These are phyloP conservation scores for Cistogaster globosa DNA, from an alignment of 2,888 invertebrate species.

Conservation along the genomic window DNA sequence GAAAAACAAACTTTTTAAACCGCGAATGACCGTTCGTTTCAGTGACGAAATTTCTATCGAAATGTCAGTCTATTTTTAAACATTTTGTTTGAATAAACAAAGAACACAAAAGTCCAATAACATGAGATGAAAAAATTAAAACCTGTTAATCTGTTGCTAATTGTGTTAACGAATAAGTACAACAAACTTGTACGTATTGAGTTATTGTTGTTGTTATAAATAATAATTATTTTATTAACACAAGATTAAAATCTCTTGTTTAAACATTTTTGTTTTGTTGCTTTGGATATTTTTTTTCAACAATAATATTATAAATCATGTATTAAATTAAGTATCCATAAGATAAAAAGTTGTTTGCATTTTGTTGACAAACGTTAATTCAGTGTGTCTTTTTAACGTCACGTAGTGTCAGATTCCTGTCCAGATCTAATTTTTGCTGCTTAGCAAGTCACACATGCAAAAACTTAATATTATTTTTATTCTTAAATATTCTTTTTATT, in stretches of 20 bases:
- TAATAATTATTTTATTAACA: slow-evolving; percentile 25
- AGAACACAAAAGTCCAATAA: background rate
- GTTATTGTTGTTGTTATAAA: background rate
- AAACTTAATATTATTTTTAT: background rate
- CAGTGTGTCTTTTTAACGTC: slow-evolving; percentile 58
- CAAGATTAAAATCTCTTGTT: slow-evolving; percentile 12
- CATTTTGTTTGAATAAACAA: slow-evolving; percentile 21
- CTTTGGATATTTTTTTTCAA: background rate
- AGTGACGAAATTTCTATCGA: slow-evolving; percentile 7
- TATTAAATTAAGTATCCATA: background rate
- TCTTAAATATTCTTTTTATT: background rate
- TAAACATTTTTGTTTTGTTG: background rate
- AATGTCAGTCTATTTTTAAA: slow-evolving; percentile 9
- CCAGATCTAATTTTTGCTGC: slow-evolving; percentile 1
- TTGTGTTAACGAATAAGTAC: slow-evolving; percentile 30
- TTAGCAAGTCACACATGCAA: slow-evolving; percentile 22
- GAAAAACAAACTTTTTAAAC: slow-evolving; percentile 11
- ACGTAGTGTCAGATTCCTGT: slow-evolving; percentile 55
- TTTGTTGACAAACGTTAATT: slow-evolving; percentile 43
- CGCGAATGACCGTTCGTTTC: slow-evolving; percentile 18
- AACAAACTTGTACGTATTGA: background rate
- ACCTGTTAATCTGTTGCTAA: slow-evolving; percentile 54
- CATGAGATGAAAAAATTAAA: slow-evolving; percentile 2
- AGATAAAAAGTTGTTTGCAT: background rate
- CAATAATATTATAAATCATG: background rate